phyloP scores from a whole-genome alignment of 35 echinoderm and acorn worm genomes.

The Ophioderma brevispina region DNA sequence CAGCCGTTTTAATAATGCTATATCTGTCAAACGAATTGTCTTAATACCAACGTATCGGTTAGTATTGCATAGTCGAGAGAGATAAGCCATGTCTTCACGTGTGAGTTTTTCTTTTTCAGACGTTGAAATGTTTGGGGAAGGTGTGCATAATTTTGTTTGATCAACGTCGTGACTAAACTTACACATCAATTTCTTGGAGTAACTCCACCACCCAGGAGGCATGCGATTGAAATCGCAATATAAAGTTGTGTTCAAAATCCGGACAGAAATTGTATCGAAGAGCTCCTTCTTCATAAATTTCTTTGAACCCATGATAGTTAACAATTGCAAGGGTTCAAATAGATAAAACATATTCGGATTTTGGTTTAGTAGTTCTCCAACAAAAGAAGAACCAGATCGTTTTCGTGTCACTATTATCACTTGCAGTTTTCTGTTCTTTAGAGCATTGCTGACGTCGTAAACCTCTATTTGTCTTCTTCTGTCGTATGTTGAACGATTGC shows the following conservation, averaged over 20 bases:
- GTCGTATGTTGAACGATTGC: no score
- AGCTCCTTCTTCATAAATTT: background rate
- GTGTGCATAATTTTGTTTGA: background rate
- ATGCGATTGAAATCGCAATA: background rate
- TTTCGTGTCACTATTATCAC: conserved; percentile 67
- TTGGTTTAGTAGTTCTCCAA: conserved; percentile 89
- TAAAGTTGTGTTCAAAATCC: conserved; percentile 6
- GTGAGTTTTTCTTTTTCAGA: no score
- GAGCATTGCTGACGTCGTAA: no score
- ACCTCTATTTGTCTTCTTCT: no score
- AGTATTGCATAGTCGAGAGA: conserved; percentile 18
- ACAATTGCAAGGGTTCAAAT: conserved; percentile 65
- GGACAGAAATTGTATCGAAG: conserved; percentile 26
- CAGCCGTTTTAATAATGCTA: conserved; percentile 30
- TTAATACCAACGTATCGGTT: conserved; percentile 56
- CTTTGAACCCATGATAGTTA: conserved; percentile 37
- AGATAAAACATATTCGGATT: conserved; percentile 78
- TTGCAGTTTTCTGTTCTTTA: background rate
- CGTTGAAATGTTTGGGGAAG: background rate
- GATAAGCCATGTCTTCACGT: background rate
- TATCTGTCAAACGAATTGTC: conserved; percentile 73
- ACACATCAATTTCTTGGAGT: background rate
- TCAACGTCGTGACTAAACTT: background rate
- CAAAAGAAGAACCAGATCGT: conserved; percentile 88
- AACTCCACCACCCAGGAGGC: conserved; percentile 5